These are phyloP conservation scores for Trinorchestia longiramus DNA, from an alignment of 1,140 invertebrate species.

Conservation along the genomic window DNA sequence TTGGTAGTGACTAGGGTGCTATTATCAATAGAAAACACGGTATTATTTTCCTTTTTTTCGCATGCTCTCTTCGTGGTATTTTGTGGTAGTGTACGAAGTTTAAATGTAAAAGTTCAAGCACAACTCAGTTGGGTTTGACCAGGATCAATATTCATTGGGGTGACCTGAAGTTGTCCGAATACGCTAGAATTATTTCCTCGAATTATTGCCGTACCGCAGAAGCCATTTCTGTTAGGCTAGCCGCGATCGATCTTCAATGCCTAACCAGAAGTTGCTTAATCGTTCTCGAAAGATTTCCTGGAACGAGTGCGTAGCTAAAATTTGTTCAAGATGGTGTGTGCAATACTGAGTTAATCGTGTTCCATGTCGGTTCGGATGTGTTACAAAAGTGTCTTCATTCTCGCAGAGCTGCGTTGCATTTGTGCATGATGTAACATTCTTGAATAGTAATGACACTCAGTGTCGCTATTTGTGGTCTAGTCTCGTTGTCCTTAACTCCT, in stretches of 20 bases:
- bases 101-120: background rate
- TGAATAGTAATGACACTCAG: background rate
- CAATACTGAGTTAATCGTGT: background rate
- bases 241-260: no score
- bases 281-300: background rate
- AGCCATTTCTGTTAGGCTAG: no score
- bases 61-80: background rate
- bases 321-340: background rate
- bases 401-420: background rate
- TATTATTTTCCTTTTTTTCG: background rate
- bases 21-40: background rate
- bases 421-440: background rate
- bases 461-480: background rate
- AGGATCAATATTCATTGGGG: background rate
- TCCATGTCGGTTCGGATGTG: background rate
- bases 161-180: background rate
- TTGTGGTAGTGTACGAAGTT: background rate
- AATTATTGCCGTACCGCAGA: background rate
- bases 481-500: background rate
- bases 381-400: background rate
- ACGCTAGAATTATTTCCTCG: background rate
- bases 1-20: slow-evolving; percentile 6
- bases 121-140: background rate
- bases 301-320: background rate
- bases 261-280: background rate